Conservation (phyloP, 2,888 invertebrate genomes). For the Ornithoptera priamus region DNA sequence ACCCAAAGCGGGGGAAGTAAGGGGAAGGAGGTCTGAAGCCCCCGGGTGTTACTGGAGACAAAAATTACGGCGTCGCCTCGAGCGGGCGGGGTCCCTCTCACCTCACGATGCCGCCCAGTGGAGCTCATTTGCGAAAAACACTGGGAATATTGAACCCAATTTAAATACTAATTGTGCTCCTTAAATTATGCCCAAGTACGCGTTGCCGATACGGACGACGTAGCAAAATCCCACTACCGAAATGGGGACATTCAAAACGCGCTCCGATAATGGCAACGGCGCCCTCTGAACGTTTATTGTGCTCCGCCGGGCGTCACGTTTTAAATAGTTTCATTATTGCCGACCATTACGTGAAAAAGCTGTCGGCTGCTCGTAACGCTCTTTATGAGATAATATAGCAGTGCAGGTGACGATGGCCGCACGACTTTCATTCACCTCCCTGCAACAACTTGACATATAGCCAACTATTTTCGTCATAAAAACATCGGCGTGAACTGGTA, state of each 20-base stretch:
- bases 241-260: slow-evolving; percentile 11
- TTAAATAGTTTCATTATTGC: slow-evolving; percentile 19
- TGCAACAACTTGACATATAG: slow-evolving; percentile 2
- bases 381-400: slow-evolving; percentile 23
- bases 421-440: slow-evolving; percentile 13
- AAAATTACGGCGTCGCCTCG: slow-evolving; percentile 48
- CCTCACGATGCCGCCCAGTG: slow-evolving; percentile 35
- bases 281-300: slow-evolving; percentile 17
- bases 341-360: slow-evolving; percentile 16
- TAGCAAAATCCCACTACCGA: slow-evolving; percentile 12
- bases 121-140: slow-evolving; percentile 47
- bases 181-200: slow-evolving; percentile 24
- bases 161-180: slow-evolving; percentile 35
- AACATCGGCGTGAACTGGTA: slow-evolving; percentile 7
- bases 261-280: slow-evolving; percentile 23
- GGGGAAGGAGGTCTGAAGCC: slow-evolving; percentile 34
- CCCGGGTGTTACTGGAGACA: slow-evolving; percentile 48
- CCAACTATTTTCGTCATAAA: neutral
- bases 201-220: slow-evolving; percentile 19
- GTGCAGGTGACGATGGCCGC: slow-evolving; percentile 15
- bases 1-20: slow-evolving; percentile 28
- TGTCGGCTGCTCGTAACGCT: slow-evolving; percentile 18
- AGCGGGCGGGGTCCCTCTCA: slow-evolving; percentile 29
- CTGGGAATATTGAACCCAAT: slow-evolving; percentile 45
- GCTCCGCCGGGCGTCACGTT: slow-evolving; percentile 12